Evolutionary conservation across 1,140 invertebrate genomes (phyloP).

Genomic region (Heterodera schachtii): DNA sequence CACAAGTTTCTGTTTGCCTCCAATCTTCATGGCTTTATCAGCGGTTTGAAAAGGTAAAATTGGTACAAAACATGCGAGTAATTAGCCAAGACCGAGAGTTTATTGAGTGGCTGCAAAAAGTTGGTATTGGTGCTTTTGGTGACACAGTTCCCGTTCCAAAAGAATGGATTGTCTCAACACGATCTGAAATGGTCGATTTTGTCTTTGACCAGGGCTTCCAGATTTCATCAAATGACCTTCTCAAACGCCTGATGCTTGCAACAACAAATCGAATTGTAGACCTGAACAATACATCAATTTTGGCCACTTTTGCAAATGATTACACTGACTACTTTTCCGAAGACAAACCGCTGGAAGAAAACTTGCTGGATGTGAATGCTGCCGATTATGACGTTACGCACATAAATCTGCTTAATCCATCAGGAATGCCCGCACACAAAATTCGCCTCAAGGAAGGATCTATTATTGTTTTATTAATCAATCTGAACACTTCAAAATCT

Average conservation of each 20-base stretch:
- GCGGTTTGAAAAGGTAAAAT: no score
- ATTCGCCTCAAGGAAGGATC: background rate
- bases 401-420: background rate
- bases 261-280: background rate
- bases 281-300: background rate
- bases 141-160: no score
- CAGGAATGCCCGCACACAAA: background rate
- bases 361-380: background rate
- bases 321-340: background rate
- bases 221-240: background rate
- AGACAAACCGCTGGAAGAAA: background rate
- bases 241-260: background rate
- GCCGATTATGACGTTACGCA: background rate
- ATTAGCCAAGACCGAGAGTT: no score
- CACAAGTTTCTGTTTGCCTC: no score
- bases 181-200: no score
- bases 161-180: no score
- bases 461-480: background rate
- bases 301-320: background rate
- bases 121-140: no score
- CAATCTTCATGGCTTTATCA: no score
- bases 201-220: no score
- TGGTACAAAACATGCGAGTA: no score
- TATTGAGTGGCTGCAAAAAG: no score
- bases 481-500: background rate